These are phyloP conservation scores for Epizoanthus rinbou DNA, from an alignment of 92 coral and sea anemone genomes.

Conservation along the genomic window DNA sequence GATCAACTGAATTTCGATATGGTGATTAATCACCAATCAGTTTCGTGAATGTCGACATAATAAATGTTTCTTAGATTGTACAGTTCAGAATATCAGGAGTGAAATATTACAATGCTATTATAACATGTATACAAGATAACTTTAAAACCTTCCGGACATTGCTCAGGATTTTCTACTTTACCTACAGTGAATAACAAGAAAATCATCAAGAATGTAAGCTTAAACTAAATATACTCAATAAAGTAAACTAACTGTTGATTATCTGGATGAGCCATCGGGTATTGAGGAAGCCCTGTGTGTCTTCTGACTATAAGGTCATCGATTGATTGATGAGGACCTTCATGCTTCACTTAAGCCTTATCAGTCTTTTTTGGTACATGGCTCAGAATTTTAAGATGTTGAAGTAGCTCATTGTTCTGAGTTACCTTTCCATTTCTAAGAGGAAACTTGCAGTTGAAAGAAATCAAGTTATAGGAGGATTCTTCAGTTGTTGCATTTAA, in stretches of 20 bases:
- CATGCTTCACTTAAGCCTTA: background rate
- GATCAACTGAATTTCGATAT: background rate
- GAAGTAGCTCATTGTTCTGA: too few species aligned
- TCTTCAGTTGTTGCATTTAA: too few species aligned
- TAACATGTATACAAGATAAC: background rate
- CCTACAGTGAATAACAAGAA: background rate
- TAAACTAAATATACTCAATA: background rate
- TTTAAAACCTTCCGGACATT: too few species aligned
- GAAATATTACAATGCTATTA: background rate
- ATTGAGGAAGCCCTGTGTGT: slow-evolving; percentile 7
- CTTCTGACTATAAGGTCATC: background rate
- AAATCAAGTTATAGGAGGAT: too few species aligned
- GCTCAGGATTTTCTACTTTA: background rate
- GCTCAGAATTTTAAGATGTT: too few species aligned
- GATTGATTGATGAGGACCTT: background rate
- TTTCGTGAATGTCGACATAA: background rate
- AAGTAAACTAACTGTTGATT: background rate
- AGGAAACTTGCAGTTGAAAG: too few species aligned
- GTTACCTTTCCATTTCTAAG: too few species aligned
- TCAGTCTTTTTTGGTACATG: background rate
- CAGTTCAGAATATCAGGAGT: background rate
- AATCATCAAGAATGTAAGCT: background rate
- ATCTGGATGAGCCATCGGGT: background rate
- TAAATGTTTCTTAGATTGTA: background rate
- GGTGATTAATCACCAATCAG: background rate